Conservation (phyloP, 2,797 vertebrate species). For the Uromys caudimaculatus region DNA sequence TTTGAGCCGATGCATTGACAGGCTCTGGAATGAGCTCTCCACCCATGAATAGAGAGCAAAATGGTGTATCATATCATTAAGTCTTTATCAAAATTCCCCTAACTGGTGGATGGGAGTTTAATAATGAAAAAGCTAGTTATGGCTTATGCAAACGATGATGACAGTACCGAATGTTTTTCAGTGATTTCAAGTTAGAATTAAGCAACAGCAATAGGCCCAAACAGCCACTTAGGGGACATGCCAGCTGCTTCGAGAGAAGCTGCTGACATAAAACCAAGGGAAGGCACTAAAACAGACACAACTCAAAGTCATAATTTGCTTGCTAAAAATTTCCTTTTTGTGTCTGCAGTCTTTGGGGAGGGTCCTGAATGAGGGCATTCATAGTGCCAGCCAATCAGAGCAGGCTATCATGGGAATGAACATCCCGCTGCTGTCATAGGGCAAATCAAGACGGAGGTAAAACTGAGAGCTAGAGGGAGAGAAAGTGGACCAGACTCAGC, state of each 20-base stretch:
- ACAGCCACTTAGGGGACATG: conserved; percentile 67
- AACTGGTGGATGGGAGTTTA: conserved; percentile 60
- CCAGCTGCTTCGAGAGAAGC: conserved; percentile 71
- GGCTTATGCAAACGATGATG: conserved; percentile 63
- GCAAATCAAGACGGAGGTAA: neutral
- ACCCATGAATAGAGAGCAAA: neutral
- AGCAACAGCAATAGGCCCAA: conserved; percentile 53
- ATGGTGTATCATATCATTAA: conserved; percentile 33
- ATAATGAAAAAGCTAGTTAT: conserved; percentile 74
- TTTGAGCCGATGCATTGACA: neutral
- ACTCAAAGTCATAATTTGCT: conserved; percentile 65
- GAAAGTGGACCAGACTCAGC: neutral
- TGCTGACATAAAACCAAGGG: conserved; percentile 67
- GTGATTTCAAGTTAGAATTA: conserved; percentile 76
- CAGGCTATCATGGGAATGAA: neutral
- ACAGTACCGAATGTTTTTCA: conserved; percentile 68
- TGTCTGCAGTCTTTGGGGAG: conserved; percentile 53
- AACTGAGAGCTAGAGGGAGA: neutral
- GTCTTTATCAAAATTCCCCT: conserved; percentile 70
- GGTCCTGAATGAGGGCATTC: conserved; percentile 35
- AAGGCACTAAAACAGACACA: conserved; percentile 54
- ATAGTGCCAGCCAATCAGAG: neutral
- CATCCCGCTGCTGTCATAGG: neutral
- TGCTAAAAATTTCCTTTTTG: conserved; percentile 64
- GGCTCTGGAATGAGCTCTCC: neutral